Evolutionary conservation across 2,888 invertebrate species (phyloP), one percentile per base, ranked within the genome.

Genomic region (Hylaea fasciaria): DNA sequence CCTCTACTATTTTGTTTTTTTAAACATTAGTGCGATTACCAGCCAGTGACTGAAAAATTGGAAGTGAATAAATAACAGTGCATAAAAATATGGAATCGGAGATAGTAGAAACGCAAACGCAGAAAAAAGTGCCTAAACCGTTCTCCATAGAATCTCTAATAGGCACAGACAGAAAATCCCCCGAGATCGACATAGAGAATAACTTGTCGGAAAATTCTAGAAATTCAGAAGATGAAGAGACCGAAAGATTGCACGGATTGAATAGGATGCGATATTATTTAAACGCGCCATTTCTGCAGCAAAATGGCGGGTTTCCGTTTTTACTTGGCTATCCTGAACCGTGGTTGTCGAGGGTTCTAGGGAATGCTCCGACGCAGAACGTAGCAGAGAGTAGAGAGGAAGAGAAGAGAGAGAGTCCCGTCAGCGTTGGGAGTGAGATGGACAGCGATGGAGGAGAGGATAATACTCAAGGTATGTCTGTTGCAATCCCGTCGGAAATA

Each of bases 91-190:
- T 82, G 91, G 89, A 91, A 64, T 86, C 87, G 0, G 85, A 89
- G 74, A 72, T 87, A 32, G 70, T 68, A 1, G 86, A 86, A 64
- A 86, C 86, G 0, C 83, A 85, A 69, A 85, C 84, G 0, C 82
- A 85, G 62, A 88, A 88, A 58, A 90, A 83, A 72, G 89, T 91
- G 51, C 94, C 94, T 2, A 94, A 93, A 70, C 94, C 94, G 0
- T 94, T 94, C 79, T 93, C 94, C 0, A 94, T 94, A 46, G 94
- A 94, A 80, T 94, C 94, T 0, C 74, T 94, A 28, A 94, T 94
- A 17, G 93, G 93, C 0, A 72, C 72, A n/a, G 83, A 86, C 11
- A 76, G 91, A 67, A 91, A 91, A 82, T 90, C 90, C 41, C 92
- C 92, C 0, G 91, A 91, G 63, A 91, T 92, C 39, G 91, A 91